These are phyloP conservation scores for Cataglyphis livida DNA, from an alignment of 2,888 invertebrate genomes.

Conservation along the genomic window DNA sequence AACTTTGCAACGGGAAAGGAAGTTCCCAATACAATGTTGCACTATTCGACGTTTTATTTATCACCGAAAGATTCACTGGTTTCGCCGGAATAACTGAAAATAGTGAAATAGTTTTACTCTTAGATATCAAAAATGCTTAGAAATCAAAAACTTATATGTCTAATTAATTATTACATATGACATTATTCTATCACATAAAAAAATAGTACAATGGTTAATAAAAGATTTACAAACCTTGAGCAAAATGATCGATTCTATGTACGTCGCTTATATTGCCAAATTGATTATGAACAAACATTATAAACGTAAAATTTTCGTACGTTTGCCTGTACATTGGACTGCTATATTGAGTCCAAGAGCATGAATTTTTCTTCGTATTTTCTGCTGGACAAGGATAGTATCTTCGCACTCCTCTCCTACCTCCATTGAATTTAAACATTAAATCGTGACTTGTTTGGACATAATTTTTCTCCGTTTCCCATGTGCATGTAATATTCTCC, in stretches of 20 bases:
- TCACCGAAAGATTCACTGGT: conserved; percentile 85
- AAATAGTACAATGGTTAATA: conserved; percentile 5
- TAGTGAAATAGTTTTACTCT: not conserved
- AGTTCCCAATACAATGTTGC: conserved; percentile 86
- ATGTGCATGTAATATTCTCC: conserved; percentile 91
- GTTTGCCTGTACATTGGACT: conserved; percentile 87
- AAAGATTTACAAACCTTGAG: conserved; percentile 84
- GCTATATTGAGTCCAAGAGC: conserved; percentile 86
- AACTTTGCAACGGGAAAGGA: conserved; percentile 85
- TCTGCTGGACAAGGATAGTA: conserved; percentile 73
- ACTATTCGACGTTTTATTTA: conserved; percentile 86
- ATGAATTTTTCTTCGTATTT: conserved; percentile 78
- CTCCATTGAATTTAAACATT: conserved; percentile 85
- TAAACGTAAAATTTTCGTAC: conserved; percentile 87
- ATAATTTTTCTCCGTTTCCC: conserved; percentile 88
- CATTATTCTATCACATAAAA: not conserved
- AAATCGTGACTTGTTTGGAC: conserved; percentile 88
- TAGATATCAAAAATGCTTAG: not conserved
- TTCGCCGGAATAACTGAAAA: conserved; percentile 86
- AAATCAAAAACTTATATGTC: not conserved
- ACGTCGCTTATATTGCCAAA: conserved; percentile 87
- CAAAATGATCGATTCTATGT: conserved; percentile 88
- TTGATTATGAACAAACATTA: conserved; percentile 88
- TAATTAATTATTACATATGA: not conserved
- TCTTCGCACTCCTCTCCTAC: conserved; percentile 83